Evolutionary conservation across 2,888 invertebrate genomes (phyloP).

Genomic region (Formica aserva): DNA sequence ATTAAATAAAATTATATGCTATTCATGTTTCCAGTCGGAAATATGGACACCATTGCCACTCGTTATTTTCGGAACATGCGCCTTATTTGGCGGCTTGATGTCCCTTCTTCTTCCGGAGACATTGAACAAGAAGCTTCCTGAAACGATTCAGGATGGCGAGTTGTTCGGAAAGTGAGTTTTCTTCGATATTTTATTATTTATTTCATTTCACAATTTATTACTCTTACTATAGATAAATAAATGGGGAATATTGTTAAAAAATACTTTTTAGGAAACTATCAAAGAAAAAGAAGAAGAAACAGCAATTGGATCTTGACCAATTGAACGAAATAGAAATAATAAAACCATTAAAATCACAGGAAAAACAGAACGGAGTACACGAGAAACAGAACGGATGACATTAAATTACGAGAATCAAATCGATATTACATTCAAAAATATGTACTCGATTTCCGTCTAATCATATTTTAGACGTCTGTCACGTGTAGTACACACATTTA

Average conservation of each 20-base stretch:
- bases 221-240: neutral
- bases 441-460: slow-evolving; percentile 67
- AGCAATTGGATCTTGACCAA: slow-evolving; percentile 77
- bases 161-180: slow-evolving; percentile 87
- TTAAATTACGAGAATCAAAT: slow-evolving; percentile 57
- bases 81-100: slow-evolving; percentile 87
- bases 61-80: slow-evolving; percentile 88
- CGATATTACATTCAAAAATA: slow-evolving; percentile 67
- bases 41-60: slow-evolving; percentile 88
- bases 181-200: neutral
- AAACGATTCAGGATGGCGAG: slow-evolving; percentile 89
- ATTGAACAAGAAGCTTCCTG: slow-evolving; percentile 89
- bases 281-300: slow-evolving; percentile 74
- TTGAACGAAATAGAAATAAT: slow-evolving; percentile 78
- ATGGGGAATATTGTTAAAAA: neutral
- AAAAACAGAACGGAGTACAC: slow-evolving; percentile 82
- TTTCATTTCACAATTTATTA: neutral
- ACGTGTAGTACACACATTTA: slow-evolving; percentile 1
- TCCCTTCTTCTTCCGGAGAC: slow-evolving; percentile 90
- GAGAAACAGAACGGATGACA: slow-evolving; percentile 83
- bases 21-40: slow-evolving; percentile 85
- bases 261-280: slow-evolving; percentile 66
- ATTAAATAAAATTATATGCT: neutral
- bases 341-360: slow-evolving; percentile 79
- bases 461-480: slow-evolving; percentile 62